Percentiles rank a stretch among this genome's conserved stretches.
Evolutionary conservation across 2,797 vertebrate genomes (phyloP).

Genomic region (Megaceryle alcyon): DNA sequence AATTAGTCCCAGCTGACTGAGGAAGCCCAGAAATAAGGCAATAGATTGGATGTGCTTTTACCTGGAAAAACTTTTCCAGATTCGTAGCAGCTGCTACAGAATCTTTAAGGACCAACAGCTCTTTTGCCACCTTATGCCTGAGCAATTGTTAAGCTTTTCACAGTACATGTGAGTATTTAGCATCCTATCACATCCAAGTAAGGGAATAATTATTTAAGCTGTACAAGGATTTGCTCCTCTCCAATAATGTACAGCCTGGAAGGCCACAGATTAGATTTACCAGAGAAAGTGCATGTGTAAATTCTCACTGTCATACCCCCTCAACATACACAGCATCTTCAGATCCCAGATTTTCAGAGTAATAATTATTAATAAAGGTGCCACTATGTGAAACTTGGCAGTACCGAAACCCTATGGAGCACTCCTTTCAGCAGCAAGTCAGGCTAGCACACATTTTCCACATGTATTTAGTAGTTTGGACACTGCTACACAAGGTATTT

Average conservation of each 20-base stretch:
- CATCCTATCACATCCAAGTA: not conserved
- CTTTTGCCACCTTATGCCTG: not conserved
- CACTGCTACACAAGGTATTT: not conserved
- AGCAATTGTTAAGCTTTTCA: constrained; percentile 11
- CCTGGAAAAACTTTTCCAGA: constrained; percentile 6
- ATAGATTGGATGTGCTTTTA: constrained; percentile 15
- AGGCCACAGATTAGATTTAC: not conserved
- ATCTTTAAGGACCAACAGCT: not conserved
- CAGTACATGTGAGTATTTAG: not conserved
- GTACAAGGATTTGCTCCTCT: not conserved
- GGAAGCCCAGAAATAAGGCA: constrained; percentile 32
- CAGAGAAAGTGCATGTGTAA: not conserved
- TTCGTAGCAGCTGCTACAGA: not conserved
- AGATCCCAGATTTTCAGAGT: not conserved
- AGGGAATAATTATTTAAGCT: not conserved
- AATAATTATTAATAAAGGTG: not conserved
- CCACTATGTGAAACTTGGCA: not conserved
- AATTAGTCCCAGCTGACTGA: constrained; percentile 59
- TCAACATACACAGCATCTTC: not conserved
- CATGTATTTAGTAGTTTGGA: not conserved
- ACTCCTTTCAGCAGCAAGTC: not conserved
- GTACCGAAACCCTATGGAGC: not conserved
- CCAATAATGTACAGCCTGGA: not conserved
- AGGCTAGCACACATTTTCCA: not conserved
- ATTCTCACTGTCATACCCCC: not conserved